Evolutionary conservation across 2,888 invertebrate genomes (phyloP), one percentile per base, ranked within the genome.

Genomic region (Dorcus hopei): DNA sequence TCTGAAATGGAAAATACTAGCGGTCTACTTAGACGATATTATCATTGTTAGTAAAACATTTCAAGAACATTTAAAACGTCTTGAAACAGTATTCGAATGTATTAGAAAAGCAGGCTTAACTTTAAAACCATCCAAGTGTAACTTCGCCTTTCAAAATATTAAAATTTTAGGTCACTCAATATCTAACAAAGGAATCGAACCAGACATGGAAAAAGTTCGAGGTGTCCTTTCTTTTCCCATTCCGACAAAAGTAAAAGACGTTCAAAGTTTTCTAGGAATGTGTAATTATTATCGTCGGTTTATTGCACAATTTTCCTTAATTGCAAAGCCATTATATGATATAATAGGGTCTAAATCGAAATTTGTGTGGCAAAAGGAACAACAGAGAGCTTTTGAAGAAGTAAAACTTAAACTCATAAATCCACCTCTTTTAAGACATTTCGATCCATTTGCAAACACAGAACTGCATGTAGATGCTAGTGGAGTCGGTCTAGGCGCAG

Each of bases 381-480:
- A 58, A 26, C 14, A 61, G 50, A 26, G 54, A 45, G 60, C 59
- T 43, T 61, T 68, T 49, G 8, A 58, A 23, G 39, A 41, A 39
- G 38, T 69, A 57, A 70, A 69, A 61, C 9, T 66, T 7, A 67
- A 68, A 49, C 62, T 70, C 8, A 58, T 60, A 23, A 48, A 61
- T 19, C 61, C 66, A 7, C 62, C 63, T 41, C 58, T 69, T 19
- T 51, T 71, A 11, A 55, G 49, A 40, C 69, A 68, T 59, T 73
- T 66, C 52, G 6, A 71, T 57, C 56, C 48, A 16, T 57, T 65
- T 1, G 52, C 64, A 48, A 65, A 64, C 3, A 51, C 68, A 6
- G 55, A 61, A 45, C 41, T 75, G 9, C 69, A 72, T 4, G 69
- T 72, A 33, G 75, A 77, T 64, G 74, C 75, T 6, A 73, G 71